Evolutionary conservation across 2,797 vertebrate species (phyloP).

Genomic region (Hydrophis major): DNA sequence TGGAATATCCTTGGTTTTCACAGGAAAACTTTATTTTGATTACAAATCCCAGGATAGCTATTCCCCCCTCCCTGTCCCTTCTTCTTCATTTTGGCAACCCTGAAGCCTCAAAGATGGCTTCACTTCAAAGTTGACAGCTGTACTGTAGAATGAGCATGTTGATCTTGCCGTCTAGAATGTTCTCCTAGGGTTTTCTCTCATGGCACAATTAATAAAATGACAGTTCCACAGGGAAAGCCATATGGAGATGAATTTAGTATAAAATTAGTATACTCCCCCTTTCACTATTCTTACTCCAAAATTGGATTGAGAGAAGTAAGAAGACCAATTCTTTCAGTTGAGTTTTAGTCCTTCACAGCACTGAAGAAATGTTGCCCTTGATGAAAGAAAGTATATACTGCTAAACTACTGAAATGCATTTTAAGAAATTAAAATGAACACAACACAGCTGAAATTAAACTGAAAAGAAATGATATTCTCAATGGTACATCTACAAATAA

Average conservation of each 20-base stretch:
- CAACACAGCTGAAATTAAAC: too few relatives aligned
- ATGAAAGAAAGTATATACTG: not conserved
- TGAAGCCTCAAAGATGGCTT: too few relatives aligned
- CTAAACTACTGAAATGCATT: conserved; percentile 1
- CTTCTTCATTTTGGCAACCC: too few relatives aligned
- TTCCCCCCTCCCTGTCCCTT: too few relatives aligned
- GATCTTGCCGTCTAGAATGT: not conserved
- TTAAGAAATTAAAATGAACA: not conserved
- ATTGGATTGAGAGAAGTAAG: not conserved
- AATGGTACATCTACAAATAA: too few relatives aligned
- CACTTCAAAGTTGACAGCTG: too few relatives aligned
- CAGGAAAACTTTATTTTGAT: too few relatives aligned
- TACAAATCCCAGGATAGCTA: too few relatives aligned
- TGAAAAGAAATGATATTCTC: too few relatives aligned
- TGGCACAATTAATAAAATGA: not conserved
- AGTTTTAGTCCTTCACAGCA: not conserved
- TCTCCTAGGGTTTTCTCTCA: not conserved
- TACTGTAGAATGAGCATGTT: not conserved
- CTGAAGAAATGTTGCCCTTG: not conserved
- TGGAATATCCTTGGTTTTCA: too few relatives aligned
- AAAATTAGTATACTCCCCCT: not conserved
- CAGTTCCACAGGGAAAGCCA: not conserved
- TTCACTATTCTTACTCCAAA: not conserved
- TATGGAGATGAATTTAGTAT: not conserved
- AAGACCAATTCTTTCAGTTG: not conserved